phyloP scores from a whole-genome alignment of 2,797 vertebrate species.

The Bradypus variegatus region DNA sequence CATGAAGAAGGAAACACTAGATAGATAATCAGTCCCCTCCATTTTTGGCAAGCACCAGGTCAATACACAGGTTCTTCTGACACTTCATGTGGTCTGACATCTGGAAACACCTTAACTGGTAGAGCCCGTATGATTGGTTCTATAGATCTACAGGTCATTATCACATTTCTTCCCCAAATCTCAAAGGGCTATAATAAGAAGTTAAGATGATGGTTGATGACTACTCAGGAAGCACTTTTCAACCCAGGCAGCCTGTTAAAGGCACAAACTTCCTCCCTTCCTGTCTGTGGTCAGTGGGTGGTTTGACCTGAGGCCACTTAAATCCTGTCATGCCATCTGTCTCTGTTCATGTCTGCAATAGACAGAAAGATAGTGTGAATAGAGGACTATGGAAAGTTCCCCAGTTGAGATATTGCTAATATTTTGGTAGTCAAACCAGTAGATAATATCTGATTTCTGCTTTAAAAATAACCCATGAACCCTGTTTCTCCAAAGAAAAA shows the following conservation, averaged over 20 bases:
- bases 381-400: background rate
- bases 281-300: background rate
- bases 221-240: background rate
- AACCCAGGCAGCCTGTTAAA: background rate
- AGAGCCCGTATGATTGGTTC: background rate
- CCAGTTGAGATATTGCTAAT: background rate
- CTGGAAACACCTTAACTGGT: background rate
- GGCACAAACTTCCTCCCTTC: background rate
- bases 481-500: background rate
- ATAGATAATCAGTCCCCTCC: background rate
- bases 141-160: background rate
- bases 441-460: background rate
- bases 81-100: background rate
- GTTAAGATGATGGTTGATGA: background rate
- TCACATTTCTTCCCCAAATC: background rate
- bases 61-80: background rate
- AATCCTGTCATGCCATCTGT: background rate
- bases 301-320: background rate
- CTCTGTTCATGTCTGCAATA: background rate
- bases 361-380: background rate
- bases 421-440: background rate
- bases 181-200: background rate
- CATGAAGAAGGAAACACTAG: background rate
- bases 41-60: background rate
- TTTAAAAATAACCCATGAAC: background rate